A percentile compares a stretch with the other conserved stretches of the same genome.
These are phyloP conservation scores for Thymelicus acteon DNA, from an alignment of 2,888 invertebrate species.

Conservation along the genomic window DNA sequence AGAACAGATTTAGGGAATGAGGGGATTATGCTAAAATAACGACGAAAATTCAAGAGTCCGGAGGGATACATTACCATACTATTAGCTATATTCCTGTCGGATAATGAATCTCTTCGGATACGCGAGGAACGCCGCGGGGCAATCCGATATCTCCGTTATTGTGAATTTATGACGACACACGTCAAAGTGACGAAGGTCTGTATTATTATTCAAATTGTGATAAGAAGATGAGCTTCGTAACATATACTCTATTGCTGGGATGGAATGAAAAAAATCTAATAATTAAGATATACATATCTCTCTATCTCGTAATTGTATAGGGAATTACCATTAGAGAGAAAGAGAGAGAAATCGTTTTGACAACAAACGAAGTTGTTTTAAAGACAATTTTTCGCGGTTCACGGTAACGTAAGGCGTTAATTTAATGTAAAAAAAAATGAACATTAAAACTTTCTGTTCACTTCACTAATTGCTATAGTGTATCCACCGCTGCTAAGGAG, in stretches of 20 bases:
- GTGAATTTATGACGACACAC: constrained; percentile 6
- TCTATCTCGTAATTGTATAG: too few species aligned
- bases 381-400: too few species aligned
- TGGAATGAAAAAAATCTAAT: neutral
- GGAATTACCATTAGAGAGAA: too few species aligned
- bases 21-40: constrained; percentile 23
- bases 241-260: neutral
- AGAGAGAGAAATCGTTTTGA: too few species aligned
- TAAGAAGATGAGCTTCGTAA: constrained; percentile 18
- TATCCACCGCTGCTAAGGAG: too few species aligned
- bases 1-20: neutral
- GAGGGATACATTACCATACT: constrained; percentile 30
- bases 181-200: constrained; percentile 28
- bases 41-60: neutral
- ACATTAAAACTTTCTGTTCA: too few species aligned
- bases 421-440: too few species aligned
- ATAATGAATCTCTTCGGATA: constrained; percentile 8
- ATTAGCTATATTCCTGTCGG: constrained; percentile 7
- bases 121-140: constrained; percentile 26
- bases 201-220: constrained; percentile 33
- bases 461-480: too few species aligned
- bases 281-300: too few species aligned
- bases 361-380: too few species aligned
- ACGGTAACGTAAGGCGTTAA: too few species aligned
- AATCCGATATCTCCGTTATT: constrained; percentile 26